Conservation (phyloP, 2,113 vertebrate species). For the Erpornis zantholeuca region DNA sequence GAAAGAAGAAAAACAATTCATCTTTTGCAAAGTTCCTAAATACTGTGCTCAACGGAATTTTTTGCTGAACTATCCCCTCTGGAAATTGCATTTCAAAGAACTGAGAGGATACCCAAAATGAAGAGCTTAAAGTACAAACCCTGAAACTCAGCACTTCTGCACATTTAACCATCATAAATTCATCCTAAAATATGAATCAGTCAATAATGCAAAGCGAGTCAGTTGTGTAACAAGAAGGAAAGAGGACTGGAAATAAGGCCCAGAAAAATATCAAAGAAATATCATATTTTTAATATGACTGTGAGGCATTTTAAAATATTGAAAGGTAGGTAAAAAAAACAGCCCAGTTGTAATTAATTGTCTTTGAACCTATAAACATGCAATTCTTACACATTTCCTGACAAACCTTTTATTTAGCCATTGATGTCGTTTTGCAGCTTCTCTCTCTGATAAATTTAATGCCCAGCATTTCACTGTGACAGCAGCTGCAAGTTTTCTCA, state of each 20-base stretch:
- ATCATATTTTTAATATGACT: not conserved
- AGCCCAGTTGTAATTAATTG: not conserved
- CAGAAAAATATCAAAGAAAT: not conserved
- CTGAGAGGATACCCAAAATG: not conserved
- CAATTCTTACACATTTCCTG: constrained; percentile 22
- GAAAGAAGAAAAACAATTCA: not conserved
- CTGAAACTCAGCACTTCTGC: not conserved
- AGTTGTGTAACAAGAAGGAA: not conserved
- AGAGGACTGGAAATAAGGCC: not conserved
- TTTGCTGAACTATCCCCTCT: not conserved
- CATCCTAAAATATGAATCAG: not conserved
- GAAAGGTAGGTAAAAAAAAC: not conserved
- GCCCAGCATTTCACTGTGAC: constrained; percentile 68
- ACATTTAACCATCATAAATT: not conserved
- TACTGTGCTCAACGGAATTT: not conserved
- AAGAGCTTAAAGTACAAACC: not conserved
- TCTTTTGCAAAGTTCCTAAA: not conserved
- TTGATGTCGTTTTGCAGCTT: constrained; percentile 58
- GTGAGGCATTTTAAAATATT: not conserved
- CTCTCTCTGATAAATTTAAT: constrained; percentile 58
- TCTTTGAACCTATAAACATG: constrained; percentile 39
- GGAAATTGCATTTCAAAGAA: not conserved
- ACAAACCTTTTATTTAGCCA: constrained; percentile 56
- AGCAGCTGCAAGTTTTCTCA: constrained; percentile 72
- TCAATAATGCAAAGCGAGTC: not conserved